Percentiles rank a stretch among this genome's conserved stretches.
Evolutionary conservation across 1,140 invertebrate species (phyloP).

Genomic region (Platorchestia sp.): DNA sequence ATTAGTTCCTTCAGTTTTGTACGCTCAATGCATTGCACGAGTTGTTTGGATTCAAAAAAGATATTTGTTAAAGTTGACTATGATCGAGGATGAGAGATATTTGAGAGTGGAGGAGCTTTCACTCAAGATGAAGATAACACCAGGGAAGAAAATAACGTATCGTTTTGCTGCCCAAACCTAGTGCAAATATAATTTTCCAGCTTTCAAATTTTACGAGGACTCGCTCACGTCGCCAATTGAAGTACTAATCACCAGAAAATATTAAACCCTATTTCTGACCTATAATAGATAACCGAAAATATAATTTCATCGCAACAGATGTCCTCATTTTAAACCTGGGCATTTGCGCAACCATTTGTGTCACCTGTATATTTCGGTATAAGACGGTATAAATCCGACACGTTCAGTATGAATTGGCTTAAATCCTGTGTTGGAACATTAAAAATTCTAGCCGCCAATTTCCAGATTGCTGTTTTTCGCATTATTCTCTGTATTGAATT

Average conservation of each 20-base stretch:
- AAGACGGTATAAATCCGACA: neutral
- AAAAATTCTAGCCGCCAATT: too few species aligned
- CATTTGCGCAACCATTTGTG: too few species aligned
- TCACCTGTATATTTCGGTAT: too few species aligned
- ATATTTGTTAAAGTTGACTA: neutral
- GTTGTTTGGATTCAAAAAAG: neutral
- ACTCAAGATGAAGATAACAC: neutral
- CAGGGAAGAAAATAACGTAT: neutral
- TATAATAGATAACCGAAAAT: neutral
- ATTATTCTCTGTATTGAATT: too few species aligned
- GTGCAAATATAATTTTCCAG: neutral
- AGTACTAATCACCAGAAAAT: neutral
- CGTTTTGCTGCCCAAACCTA: neutral
- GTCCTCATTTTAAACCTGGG: neutral
- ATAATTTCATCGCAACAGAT: neutral
- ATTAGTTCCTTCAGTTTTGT: neutral
- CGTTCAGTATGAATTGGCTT: neutral
- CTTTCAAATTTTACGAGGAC: too few species aligned
- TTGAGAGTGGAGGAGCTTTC: neutral
- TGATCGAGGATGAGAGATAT: neutral
- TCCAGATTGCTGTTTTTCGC: too few species aligned
- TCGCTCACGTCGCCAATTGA: neutral
- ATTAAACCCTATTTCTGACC: neutral
- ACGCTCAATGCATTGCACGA: neutral
- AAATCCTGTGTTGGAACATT: neutral